These are phyloP conservation scores for Delphinus delphis DNA, from an alignment of 2,113 vertebrate genomes.

Conservation along the genomic window DNA sequence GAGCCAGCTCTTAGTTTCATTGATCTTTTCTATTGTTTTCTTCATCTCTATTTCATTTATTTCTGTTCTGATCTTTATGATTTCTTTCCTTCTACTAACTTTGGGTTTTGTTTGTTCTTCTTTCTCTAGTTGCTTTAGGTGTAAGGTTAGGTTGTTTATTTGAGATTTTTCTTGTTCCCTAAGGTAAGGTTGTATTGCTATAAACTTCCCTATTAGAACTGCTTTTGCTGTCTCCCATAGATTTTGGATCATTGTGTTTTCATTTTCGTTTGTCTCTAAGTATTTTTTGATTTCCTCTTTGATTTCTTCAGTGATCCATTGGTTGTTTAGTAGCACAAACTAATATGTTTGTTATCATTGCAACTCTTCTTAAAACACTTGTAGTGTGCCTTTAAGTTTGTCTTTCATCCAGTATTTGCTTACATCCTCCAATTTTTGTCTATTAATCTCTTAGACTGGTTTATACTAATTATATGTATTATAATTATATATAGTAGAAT, in stretches of 20 bases:
- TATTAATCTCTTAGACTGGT: not conserved
- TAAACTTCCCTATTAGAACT: not conserved
- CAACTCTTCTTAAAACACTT: constrained; percentile 6
- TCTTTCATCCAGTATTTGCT: not conserved
- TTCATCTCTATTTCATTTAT: too few species aligned
- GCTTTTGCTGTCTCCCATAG: not conserved
- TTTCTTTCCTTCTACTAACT: too few species aligned
- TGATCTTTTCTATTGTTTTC: too few species aligned
- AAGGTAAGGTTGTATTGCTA: not conserved
- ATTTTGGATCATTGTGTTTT: not conserved
- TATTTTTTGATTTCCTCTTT: not conserved
- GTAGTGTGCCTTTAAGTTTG: not conserved
- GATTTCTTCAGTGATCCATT: not conserved
- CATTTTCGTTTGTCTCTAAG: not conserved
- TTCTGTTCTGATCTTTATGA: too few species aligned
- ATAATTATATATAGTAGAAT: not conserved
- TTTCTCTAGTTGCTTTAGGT: too few species aligned
- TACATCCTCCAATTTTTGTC: not conserved
- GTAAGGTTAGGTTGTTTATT: too few species aligned
- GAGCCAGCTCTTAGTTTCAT: too few species aligned
- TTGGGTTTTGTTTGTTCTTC: too few species aligned
- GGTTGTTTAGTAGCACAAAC: not conserved
- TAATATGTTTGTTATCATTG: not conserved
- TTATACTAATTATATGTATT: not conserved
- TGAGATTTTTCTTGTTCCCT: not conserved